Evolutionary conservation across 2,797 vertebrate species (phyloP), one percentile per base, ranked within the genome.

Genomic region (Catharus ustulatus): DNA sequence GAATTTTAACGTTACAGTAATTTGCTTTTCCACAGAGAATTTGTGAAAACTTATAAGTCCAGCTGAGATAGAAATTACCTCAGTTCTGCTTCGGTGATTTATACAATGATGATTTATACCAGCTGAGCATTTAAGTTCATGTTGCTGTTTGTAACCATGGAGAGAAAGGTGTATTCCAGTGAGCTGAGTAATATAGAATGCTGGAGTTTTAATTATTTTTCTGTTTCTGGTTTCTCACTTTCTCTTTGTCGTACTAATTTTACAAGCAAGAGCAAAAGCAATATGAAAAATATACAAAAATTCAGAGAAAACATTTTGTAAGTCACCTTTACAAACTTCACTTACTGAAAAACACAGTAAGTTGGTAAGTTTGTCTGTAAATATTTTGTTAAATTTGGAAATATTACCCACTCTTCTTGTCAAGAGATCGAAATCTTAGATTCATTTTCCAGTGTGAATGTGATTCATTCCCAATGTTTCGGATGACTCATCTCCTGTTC

Each of bases 391-490:
- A 30, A 59, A 32, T 69, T 90, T 49, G 40, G 30, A 83, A 78
- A 75, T 75, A 71, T 23, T 77, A 40, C 12, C 15, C 43, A 22
- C 17, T 43, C 11, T 43, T 78, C 23, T 61, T 77, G 43, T 52
- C 30, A 72, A 84, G 75, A 72, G 14, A 48, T 51, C 6, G 43
- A 57, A 57, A 45, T 75, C 48, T 46, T 59, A 42, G 20, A 45
- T 62, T 75, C 4, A 29, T 68, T 73, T 94, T 66, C 36, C 29
- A 55, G 6, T n/a, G 19, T 58, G 29, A 89, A 32, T 54, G 24
- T 85, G 57, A 68, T 93, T 89, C 4, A 54, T 80, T 95, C 43
- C 16, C 75, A 23, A 42, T 77, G 81, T 77, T 96, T 83, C 49
- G 51, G 22, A 49, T 83, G 30, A 68, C 18, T 77, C 67, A 73